A percentile compares a stretch with the other conserved stretches of the same genome.
Evolutionary conservation across 2,888 invertebrate species (phyloP).

Genomic region (Trichopoda pennipes): DNA sequence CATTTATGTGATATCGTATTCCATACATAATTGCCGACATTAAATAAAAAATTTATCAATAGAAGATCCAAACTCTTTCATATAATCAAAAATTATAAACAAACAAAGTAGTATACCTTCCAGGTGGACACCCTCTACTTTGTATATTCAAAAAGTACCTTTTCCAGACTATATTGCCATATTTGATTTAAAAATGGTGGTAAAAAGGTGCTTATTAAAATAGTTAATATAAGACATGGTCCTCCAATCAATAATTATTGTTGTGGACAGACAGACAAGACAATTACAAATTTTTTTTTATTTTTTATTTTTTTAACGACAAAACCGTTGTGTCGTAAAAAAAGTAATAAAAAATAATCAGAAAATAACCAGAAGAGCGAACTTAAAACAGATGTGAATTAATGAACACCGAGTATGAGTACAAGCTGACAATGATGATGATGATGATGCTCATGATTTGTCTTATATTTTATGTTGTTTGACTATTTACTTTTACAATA

Average conservation of each 20-base stretch:
- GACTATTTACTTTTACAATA: not conserved
- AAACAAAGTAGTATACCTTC: no score
- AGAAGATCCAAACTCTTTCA: no score
- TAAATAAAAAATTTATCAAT: no score
- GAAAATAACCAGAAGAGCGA: not conserved
- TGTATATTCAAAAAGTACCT: no score
- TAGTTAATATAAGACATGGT: not conserved
- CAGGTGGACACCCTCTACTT: no score
- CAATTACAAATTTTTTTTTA: not conserved
- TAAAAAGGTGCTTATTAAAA: no score
- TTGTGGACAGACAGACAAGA: not conserved
- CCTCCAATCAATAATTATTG: not conserved
- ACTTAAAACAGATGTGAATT: conserved; percentile 21
- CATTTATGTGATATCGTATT: no score
- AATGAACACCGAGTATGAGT: not conserved
- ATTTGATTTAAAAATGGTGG: no score
- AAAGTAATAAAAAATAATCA: conserved; percentile 5
- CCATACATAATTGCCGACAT: no score
- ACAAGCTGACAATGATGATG: conserved; percentile 2
- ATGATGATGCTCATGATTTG: conserved; percentile 2
- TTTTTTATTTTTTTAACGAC: not conserved
- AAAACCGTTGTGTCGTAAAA: conserved; percentile 7
- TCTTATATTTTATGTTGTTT: conserved; percentile 1
- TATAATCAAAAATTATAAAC: no score
- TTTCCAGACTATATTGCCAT: no score